Conservation (phyloP, 2,888 invertebrate species). For the Acrobasis consociella region DNA sequence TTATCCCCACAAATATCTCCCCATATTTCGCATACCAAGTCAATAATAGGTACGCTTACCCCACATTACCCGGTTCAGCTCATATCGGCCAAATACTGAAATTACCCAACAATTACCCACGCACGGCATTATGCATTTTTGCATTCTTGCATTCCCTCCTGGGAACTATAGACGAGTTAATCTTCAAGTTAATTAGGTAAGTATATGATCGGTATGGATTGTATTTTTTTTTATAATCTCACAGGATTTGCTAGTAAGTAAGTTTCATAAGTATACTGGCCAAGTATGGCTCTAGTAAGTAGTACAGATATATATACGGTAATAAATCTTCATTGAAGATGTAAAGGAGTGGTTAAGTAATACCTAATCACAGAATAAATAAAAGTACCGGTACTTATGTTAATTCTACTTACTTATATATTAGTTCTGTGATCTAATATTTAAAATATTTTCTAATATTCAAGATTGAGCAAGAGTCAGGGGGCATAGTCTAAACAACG, state of each 20-base stretch:
- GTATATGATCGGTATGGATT: conserved; percentile 16
- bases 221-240: conserved; percentile 11
- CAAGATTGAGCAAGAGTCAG: no score
- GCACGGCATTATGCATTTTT: conserved; percentile 28
- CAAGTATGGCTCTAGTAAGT: no score
- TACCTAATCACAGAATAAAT: no score
- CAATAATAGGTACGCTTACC: conserved; percentile 48
- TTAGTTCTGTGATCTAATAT: no score
- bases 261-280: no score
- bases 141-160: conserved; percentile 20
- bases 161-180: conserved; percentile 20
- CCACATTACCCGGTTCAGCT: conserved; percentile 53
- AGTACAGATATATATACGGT: no score
- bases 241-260: not conserved
- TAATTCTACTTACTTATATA: no score
- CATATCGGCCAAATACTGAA: conserved; percentile 67
- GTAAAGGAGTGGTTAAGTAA: no score
- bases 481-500: no score
- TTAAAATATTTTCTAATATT: no score
- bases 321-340: no score
- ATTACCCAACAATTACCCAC: conserved; percentile 73
- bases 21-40: conserved; percentile 28
- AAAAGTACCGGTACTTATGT: no score
- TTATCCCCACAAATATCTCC: not conserved
- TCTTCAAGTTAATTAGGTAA: conserved; percentile 6